These are phyloP conservation scores for Bubalus kerabau DNA, from an alignment of 2,113 vertebrate genomes.

Conservation along the genomic window DNA sequence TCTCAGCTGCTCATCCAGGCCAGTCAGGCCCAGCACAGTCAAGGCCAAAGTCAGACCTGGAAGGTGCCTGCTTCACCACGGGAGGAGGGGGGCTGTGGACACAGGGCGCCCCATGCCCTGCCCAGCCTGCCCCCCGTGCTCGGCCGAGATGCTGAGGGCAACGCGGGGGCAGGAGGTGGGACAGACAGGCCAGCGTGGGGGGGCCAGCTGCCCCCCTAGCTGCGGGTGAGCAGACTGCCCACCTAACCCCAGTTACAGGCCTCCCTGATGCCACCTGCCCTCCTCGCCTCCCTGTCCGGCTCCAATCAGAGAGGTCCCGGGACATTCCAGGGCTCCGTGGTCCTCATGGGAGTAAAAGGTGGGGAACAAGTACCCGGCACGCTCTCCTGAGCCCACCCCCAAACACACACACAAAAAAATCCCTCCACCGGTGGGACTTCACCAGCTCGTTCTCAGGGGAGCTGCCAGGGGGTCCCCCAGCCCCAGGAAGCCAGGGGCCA, in stretches of 20 bases:
- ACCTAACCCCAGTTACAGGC: not conserved
- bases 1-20: not conserved
- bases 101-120: not conserved
- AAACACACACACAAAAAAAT: not conserved
- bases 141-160: not conserved
- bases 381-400: not conserved
- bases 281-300: not conserved
- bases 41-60: not conserved
- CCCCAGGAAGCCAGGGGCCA: not conserved
- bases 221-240: not conserved
- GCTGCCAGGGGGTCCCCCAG: not conserved
- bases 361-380: not conserved
- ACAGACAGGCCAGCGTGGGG: not conserved
- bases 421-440: not conserved
- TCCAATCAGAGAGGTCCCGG: not conserved
- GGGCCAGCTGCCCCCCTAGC: not conserved
- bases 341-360: not conserved
- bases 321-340: not conserved
- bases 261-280: not conserved
- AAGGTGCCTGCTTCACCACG: not conserved
- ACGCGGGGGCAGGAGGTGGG: not conserved
- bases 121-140: not conserved
- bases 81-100: not conserved
- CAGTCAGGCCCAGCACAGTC: not conserved
- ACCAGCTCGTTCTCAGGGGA: not conserved